Evolutionary conservation across 1,140 invertebrate species (phyloP), one percentile per base, ranked within the genome.

Genomic region (Heliconius eleuchia): DNA sequence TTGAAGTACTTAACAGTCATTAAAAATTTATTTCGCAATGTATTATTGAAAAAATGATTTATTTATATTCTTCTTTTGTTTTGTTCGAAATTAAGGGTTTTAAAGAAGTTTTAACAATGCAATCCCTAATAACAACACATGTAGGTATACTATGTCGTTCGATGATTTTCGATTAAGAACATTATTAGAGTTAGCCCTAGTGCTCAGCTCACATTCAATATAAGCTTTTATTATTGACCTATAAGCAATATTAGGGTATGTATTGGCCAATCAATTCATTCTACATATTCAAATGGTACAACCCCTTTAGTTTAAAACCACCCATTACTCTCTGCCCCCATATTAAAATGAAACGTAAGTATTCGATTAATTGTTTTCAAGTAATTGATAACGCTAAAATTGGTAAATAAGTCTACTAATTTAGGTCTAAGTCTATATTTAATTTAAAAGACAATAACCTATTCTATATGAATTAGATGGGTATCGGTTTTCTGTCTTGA

Each of bases 231-330:
- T 13, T 23, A 74, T 79, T 50, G 60, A 27, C 66, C 27, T 71
- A 34, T 18, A 79, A 34, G 55, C n/a, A 73, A 71, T 72, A 73
- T 76, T 73, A 46, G 23, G 46, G 39, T 18, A 73, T 71, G 46
- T 66, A 13, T 71, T 80, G 79, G 71, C 85, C 86, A 87, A 87
- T 87, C 83, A 87, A 74, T 76, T 52, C 23, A 23, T 77, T 70
- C 71, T 74, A 79, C 81, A 80, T 77, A 80, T 71, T 74, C 81
- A 30, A 70, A 60, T 60, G 82, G 74, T 76, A 81, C 82, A 81
- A 79, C 82, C 86, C 85, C 50, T 80, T 80, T 76, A 42, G 52
- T 79, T 39, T 80, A 76, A 82, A 76, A 73, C 82, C 84, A 82
- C 83, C 86, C 81, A 79, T 42, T 75, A 42, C 23, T 71, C 52